These are phyloP conservation scores for Apis mellifera DNA, from an alignment of 1,140 invertebrate genomes.

Conservation along the genomic window DNA sequence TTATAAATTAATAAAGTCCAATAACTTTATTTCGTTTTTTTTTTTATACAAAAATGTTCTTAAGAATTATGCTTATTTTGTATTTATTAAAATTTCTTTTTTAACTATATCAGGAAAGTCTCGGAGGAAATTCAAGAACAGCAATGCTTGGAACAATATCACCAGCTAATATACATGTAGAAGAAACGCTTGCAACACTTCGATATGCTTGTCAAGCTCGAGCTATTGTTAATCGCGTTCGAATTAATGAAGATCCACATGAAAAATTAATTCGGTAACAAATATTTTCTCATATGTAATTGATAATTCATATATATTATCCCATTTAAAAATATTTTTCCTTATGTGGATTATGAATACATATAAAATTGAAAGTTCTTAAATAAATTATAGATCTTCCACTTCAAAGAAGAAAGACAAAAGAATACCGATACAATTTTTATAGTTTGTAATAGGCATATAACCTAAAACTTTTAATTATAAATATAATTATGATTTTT, in stretches of 20 bases:
- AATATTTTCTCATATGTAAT: slow-evolving; percentile 5
- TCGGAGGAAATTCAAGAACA: slow-evolving; percentile 86
- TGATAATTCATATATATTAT: background rate
- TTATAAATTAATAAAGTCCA: background rate
- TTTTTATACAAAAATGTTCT: background rate
- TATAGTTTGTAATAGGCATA: background rate
- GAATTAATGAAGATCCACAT: slow-evolving; percentile 90
- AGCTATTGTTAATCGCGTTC: slow-evolving; percentile 91
- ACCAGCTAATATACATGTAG: slow-evolving; percentile 89
- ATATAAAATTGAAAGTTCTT: background rate
- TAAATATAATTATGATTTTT: slow-evolving; percentile 13
- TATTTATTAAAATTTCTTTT: background rate
- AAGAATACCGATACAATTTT: background rate
- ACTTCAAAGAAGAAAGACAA: background rate
- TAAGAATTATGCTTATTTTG: no score
- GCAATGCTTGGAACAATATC: slow-evolving; percentile 89
- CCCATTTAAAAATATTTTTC: background rate
- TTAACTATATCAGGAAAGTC: slow-evolving; percentile 82
- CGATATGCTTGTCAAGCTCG: slow-evolving; percentile 94
- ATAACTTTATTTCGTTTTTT: background rate
- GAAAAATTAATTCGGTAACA: slow-evolving; percentile 82
- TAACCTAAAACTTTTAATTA: background rate
- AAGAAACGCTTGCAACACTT: slow-evolving; percentile 92
- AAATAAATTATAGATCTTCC: background rate
- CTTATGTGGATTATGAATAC: background rate